A percentile compares a stretch with the other conserved stretches of the same genome.
phyloP scores from a whole-genome alignment of 2,888 invertebrate species.

The Xanthia togata region DNA sequence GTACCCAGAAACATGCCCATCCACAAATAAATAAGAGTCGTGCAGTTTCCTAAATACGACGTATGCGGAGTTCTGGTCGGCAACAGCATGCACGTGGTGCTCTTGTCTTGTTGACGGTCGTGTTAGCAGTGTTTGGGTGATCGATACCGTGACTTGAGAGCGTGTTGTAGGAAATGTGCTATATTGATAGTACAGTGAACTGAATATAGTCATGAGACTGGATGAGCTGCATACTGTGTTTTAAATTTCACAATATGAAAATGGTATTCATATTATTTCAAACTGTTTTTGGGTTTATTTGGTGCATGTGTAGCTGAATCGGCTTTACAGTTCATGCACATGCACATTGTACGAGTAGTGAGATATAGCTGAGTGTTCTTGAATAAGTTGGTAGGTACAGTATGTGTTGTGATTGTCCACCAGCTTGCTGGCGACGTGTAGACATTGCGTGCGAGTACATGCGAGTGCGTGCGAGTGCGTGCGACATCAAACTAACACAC shows the following conservation, averaged over 20 bases:
- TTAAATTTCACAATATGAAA: too few species aligned
- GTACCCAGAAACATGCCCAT: conserved; percentile 23
- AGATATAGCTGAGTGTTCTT: neutral
- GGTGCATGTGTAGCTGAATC: neutral
- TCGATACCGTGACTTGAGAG: too few species aligned
- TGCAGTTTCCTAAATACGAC: conserved; percentile 27
- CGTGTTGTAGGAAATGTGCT: neutral
- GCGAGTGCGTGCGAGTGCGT: conserved; percentile 58
- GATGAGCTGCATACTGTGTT: neutral
- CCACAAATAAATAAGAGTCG: neutral
- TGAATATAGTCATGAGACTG: neutral
- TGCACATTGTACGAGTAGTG: neutral
- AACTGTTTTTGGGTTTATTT: too few species aligned
- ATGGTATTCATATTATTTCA: neutral
- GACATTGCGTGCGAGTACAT: conserved; percentile 32
- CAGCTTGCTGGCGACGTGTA: neutral
- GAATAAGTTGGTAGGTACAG: neutral
- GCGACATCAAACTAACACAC: conserved; percentile 79
- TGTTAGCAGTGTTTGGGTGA: neutral
- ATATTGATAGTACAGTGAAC: too few species aligned
- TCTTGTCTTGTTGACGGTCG: neutral
- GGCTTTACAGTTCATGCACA: neutral
- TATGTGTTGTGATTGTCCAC: neutral
- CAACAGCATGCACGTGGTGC: conserved; percentile 37
- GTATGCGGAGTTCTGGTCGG: conserved; percentile 36